phyloP scores from a whole-genome alignment of 2,888 invertebrate species.

The Drosophila austrosaltans region DNA sequence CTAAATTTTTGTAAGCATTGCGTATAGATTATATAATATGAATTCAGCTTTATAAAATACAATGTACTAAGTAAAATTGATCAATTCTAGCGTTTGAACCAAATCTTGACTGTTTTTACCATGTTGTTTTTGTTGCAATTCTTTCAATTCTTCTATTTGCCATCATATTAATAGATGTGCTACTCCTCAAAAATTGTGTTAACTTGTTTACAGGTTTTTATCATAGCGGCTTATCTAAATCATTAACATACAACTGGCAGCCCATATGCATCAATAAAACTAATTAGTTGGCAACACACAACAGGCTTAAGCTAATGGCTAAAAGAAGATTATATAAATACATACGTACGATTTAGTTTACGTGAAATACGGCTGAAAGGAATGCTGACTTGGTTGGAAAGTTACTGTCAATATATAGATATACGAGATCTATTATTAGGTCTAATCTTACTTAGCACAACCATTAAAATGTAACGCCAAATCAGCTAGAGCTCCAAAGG shows the following conservation, averaged over 20 bases:
- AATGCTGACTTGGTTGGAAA: background rate
- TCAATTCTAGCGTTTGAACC: slow-evolving; percentile 28
- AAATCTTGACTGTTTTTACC: background rate
- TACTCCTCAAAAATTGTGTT: background rate
- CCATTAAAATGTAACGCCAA: slow-evolving; percentile 16
- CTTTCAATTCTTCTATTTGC: background rate
- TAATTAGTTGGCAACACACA: slow-evolving; percentile 52
- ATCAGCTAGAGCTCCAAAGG: slow-evolving; percentile 16
- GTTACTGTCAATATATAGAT: slow-evolving; percentile 4
- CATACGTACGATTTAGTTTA: background rate
- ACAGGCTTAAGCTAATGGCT: no score
- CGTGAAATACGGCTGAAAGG: background rate
- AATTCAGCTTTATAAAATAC: slow-evolving; percentile 26
- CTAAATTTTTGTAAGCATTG: slow-evolving; percentile 19
- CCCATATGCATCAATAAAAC: slow-evolving; percentile 68
- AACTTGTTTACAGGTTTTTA: slow-evolving; percentile 46
- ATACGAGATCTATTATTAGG: slow-evolving; percentile 4
- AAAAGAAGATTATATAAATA: background rate
- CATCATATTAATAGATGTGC: slow-evolving; percentile 4
- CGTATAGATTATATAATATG: slow-evolving; percentile 13
- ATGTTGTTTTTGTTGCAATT: background rate
- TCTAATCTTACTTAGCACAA: slow-evolving; percentile 3
- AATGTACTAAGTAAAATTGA: slow-evolving; percentile 7
- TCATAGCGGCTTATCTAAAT: slow-evolving; percentile 53
- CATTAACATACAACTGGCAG: slow-evolving; percentile 48